Percentiles rank a stretch among this genome's conserved stretches.
These are phyloP conservation scores for Dicaeum eximium DNA, from an alignment of 2,113 vertebrate species.

Conservation along the genomic window DNA sequence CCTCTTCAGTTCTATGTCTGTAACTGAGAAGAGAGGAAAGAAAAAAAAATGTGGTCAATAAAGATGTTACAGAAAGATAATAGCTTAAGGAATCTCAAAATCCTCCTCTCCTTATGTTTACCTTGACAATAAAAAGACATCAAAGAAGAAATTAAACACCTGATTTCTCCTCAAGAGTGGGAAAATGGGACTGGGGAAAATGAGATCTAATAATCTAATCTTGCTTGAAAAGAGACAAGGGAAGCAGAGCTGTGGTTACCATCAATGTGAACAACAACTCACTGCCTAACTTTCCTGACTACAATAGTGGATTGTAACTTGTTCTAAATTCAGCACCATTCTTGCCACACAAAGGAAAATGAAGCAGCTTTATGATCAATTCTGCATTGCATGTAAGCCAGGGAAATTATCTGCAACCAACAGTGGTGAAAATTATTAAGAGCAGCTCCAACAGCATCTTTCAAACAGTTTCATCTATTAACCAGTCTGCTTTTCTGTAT, in stretches of 20 bases:
- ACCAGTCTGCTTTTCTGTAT: not conserved
- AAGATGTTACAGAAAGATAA: not conserved
- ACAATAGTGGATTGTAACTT: not conserved
- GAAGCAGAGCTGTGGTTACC: not conserved
- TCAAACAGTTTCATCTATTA: not conserved
- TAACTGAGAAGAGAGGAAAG: constrained; percentile 75
- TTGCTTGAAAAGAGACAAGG: not conserved
- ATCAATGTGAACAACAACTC: not conserved
- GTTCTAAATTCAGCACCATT: not conserved
- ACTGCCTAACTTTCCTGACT: not conserved
- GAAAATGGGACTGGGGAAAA: not conserved
- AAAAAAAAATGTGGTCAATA: not conserved
- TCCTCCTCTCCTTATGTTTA: not conserved
- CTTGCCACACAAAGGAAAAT: not conserved
- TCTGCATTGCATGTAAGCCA: not conserved
- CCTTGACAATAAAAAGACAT: not conserved
- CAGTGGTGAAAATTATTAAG: not conserved
- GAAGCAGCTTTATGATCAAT: not conserved
- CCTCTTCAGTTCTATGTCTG: constrained; percentile 94
- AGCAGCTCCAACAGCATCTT: not conserved
- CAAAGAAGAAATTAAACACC: not conserved
- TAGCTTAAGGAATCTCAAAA: not conserved
- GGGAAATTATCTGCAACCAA: not conserved
- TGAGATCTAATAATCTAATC: not conserved
- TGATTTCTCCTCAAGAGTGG: not conserved